Evolutionary conservation across 2,113 vertebrate genomes (phyloP).

Genomic region (Phaethornis superciliosus): DNA sequence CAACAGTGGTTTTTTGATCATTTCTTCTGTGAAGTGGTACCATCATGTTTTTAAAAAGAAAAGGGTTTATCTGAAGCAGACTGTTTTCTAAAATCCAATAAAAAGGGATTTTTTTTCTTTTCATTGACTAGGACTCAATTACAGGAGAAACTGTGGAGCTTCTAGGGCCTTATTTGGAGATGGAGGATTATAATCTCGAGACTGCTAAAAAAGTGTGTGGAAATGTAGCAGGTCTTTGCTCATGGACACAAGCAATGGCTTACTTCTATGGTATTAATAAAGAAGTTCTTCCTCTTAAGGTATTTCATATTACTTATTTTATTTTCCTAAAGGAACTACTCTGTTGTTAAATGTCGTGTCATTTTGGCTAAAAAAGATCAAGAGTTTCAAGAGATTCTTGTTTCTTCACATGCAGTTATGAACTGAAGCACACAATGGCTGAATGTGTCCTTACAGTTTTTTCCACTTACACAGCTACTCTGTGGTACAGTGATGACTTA

Average conservation of each 20-base stretch:
- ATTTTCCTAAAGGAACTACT: neutral
- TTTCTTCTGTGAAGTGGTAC: neutral
- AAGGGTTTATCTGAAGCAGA: neutral
- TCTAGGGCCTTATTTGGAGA: constrained; percentile 80
- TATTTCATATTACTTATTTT: neutral
- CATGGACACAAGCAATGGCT: constrained; percentile 87
- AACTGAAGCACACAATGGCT: neutral
- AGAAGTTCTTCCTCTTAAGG: constrained; percentile 88
- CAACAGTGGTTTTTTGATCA: neutral
- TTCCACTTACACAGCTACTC: neutral
- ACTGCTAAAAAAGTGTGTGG: constrained; percentile 85
- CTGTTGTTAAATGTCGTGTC: rapidly evolving
- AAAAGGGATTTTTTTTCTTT: neutral
- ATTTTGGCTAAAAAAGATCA: neutral
- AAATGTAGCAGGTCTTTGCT: constrained; percentile 86
- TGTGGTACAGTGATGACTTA: neutral
- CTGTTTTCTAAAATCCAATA: neutral
- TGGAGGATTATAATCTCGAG: constrained; percentile 88
- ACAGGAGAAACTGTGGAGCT: constrained; percentile 86
- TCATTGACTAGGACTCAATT: constrained; percentile 79
- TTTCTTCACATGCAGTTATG: neutral
- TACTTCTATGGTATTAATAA: constrained; percentile 88
- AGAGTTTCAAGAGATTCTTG: neutral
- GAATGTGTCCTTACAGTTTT: neutral
- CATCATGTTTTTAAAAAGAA: neutral